These are phyloP conservation scores for Dendrophyllia cribrosa DNA, from an alignment of 64 coral and sea anemone species.

Conservation along the genomic window DNA sequence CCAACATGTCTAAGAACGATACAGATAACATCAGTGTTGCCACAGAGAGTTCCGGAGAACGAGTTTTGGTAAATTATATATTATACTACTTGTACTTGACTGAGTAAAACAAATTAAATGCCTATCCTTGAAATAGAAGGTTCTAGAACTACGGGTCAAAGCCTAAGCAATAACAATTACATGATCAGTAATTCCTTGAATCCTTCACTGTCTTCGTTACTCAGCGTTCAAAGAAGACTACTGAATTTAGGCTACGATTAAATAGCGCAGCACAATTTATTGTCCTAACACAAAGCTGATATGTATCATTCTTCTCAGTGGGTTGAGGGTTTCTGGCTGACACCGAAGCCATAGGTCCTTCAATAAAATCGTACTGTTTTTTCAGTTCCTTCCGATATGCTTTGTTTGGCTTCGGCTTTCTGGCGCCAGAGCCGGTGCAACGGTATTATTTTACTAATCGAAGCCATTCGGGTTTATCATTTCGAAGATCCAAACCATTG, in stretches of 20 bases:
- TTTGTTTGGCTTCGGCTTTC: background rate
- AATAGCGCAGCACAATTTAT: background rate
- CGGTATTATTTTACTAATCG: background rate
- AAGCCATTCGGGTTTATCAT: background rate
- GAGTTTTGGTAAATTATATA: no score
- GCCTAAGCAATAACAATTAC: no score
- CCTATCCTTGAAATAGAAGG: no score
- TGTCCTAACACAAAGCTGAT: background rate
- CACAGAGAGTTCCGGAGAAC: no score
- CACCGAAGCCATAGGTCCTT: background rate
- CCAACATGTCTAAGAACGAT: no score
- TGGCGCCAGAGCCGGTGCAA: background rate
- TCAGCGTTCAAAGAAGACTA: constrained; percentile 9
- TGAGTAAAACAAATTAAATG: no score
- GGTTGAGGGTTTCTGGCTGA: background rate
- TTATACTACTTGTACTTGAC: no score
- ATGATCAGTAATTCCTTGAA: no score
- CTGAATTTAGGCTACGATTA: background rate
- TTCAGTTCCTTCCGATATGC: background rate
- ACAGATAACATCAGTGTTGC: no score
- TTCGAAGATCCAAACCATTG: background rate
- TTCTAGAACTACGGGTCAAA: no score
- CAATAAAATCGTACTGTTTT: constrained; percentile 14
- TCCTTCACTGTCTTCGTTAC: background rate
- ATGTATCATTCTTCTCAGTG: background rate